phyloP scores from a whole-genome alignment of 2,113 vertebrate genomes.

The Limnothrissa miodon region DNA sequence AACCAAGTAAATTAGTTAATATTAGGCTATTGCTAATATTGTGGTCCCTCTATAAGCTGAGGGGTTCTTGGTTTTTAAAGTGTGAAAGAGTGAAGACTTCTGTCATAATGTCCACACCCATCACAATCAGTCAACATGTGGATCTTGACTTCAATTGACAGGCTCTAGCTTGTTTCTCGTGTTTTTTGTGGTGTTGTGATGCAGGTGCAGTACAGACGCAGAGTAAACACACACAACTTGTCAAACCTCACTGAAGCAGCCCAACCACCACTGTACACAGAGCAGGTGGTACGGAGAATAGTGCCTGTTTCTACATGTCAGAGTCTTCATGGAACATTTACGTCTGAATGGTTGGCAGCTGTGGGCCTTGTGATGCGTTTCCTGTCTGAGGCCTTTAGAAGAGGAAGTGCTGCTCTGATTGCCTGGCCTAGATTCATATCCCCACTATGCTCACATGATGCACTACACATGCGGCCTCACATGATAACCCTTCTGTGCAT shows the following conservation, averaged over 20 bases:
- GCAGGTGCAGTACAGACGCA: not conserved
- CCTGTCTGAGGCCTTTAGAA: conserved; percentile 20
- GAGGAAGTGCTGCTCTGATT: conserved; percentile 13
- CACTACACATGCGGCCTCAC: not conserved
- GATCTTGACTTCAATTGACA: not conserved
- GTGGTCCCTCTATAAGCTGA: too few species aligned
- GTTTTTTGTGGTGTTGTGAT: not conserved
- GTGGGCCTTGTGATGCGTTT: not conserved
- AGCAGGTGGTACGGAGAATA: not conserved
- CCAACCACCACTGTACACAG: not conserved
- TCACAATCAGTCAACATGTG: not conserved
- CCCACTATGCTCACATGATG: not conserved
- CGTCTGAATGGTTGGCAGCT: not conserved
- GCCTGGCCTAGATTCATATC: not conserved
- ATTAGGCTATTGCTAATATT: too few species aligned
- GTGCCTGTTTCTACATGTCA: not conserved
- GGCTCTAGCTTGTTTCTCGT: not conserved
- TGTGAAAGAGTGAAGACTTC: too few species aligned
- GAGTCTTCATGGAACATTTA: not conserved
- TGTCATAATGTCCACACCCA: not conserved
- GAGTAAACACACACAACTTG: not conserved
- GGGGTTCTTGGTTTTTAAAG: too few species aligned
- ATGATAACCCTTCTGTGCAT: not conserved
- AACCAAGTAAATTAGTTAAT: too few species aligned
- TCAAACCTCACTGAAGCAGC: not conserved